Base-by-base conservation (phyloP, 2,113 vertebrate genomes). In the Phoenicopterus ruber region DNA sequence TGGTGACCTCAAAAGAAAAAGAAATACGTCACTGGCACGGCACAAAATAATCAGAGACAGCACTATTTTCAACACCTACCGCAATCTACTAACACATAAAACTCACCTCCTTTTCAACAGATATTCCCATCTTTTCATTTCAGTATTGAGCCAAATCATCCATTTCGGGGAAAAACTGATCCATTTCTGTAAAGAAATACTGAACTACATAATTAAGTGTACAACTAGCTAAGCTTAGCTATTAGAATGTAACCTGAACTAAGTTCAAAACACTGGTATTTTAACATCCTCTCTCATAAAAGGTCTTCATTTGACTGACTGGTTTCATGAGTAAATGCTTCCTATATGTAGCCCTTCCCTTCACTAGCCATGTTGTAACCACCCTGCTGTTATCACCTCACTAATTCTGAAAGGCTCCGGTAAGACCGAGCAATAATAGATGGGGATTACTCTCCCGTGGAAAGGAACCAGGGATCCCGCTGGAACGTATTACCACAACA, bases 141-240 rank as follows among this genome's bases (percentile, higher is more conserved):
- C 70, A 58, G 26, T 12, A 26, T 17, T 59, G 2, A 3, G 49
- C 21, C 13, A 58, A 59, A 71, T 40, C 38, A 74, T 9, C 46
- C 46, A 5, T 82, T 74, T 66, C 2, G 5, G 69, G 77, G 69
- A 26, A 74, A 55, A 67, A 15, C 6, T 3, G 59, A 4, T 32
- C 38, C n/a, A 15, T 29, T 57, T 12, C 55, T 55, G 13, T 2
- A 14, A 21, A 69, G 40, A 57, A 86, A 28, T 15, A 3, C 36
- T 4, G 10, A 59, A 8, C 6, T 7, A 2, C 1, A 13, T 4
- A 3, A 52, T 32, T 7, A 15, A 47, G 47, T 2, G 38, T 7
- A 32, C 28, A n/a, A 11, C 5, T 4, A 36, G 21, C 54, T 52
- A 57, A 90, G 44, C 57, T 61, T 18, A 57, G 74, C 47, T 38